phyloP scores from a whole-genome alignment of 1,140 invertebrate genomes.

The Drosophila bipectinata region DNA sequence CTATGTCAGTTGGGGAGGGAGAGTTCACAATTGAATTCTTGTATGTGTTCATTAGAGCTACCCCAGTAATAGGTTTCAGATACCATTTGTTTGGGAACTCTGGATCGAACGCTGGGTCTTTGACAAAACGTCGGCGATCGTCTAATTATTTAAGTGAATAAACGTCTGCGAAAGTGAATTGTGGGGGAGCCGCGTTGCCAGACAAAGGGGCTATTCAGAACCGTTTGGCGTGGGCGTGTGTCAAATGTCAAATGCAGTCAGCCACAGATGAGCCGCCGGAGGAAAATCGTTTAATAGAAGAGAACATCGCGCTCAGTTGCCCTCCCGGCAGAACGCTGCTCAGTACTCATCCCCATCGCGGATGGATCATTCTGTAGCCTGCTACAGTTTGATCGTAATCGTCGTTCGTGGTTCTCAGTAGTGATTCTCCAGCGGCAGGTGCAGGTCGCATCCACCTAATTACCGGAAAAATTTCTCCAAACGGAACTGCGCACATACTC shows the following conservation, averaged over 20 bases:
- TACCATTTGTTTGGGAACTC: neutral
- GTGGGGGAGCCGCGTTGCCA: constrained; percentile 24
- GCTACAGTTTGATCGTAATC: constrained; percentile 54
- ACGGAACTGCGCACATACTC: constrained; percentile 32
- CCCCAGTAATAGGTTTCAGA: constrained; percentile 3
- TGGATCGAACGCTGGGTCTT: constrained; percentile 5
- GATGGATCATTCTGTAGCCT: constrained; percentile 4
- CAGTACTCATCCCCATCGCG: neutral
- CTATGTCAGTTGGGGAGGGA: constrained; percentile 4
- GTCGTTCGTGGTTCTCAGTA: constrained; percentile 44
- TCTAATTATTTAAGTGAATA: constrained; percentile 73
- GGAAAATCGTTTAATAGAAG: constrained; percentile 29
- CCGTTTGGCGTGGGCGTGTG: constrained; percentile 59
- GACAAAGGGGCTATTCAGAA: constrained; percentile 22
- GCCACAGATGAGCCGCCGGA: neutral
- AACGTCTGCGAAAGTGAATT: constrained; percentile 70
- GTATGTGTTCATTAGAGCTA: too few relatives aligned
- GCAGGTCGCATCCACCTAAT: constrained; percentile 45
- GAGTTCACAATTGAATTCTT: too few relatives aligned
- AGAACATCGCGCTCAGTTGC: neutral
- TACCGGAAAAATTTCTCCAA: neutral
- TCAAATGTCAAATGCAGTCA: constrained; percentile 66
- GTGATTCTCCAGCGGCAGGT: constrained; percentile 65
- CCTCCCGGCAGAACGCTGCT: neutral
- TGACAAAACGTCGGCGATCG: constrained; percentile 37